Base-by-base conservation (phyloP, 2,888 invertebrate species). In the Cephonodes hylas region DNA sequence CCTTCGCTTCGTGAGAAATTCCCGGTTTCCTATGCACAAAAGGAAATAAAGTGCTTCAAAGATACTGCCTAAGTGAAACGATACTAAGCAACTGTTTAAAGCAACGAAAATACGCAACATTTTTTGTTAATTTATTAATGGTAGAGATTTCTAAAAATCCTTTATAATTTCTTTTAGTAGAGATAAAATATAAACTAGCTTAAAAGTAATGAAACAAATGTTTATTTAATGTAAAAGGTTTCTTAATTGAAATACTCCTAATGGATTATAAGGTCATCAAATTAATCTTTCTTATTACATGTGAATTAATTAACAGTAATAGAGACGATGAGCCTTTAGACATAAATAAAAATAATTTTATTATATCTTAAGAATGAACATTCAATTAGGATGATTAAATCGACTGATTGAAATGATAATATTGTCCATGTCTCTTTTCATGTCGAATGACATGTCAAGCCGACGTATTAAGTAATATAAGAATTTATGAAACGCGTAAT, bases 21-120 rank as follows among this genome's bases (percentile, higher is more conserved):
- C 13, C 10, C 15, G 18, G 34, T 46, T 23, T 59, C 20, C 27
- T 53, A 53, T 53, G 53, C 53, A 53, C 53, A 53, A 53, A 53
- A 53, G 53, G 18, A 31, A 53, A 31, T 53, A 53, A 31, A 53
- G 48, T 53, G 27, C 15, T 31, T 8, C 53, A 27, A 31, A 53
- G 53, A 53, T 20, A 53, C 15, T 27, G 53, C 31, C 31, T 31
- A 31, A 53, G 18, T 53, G 27, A 53, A 31, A 53, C 27, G 27
- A 53, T 18, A 53, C 53, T 18, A 18, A 3, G 18, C 18, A 27
- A 15, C 7, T n/a, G 8, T 31, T 53, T 53, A 18, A 18, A 38
- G n/a, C 38, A n/a, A 27, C 8, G 25, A 58, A 34, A 42, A 25
- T n/a, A 27, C 5, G 58, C 27, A 18, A 18, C 20, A n/a, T 53